Base-by-base conservation (phyloP, 2,113 vertebrate species). In the Gracilinanus agilis region DNA sequence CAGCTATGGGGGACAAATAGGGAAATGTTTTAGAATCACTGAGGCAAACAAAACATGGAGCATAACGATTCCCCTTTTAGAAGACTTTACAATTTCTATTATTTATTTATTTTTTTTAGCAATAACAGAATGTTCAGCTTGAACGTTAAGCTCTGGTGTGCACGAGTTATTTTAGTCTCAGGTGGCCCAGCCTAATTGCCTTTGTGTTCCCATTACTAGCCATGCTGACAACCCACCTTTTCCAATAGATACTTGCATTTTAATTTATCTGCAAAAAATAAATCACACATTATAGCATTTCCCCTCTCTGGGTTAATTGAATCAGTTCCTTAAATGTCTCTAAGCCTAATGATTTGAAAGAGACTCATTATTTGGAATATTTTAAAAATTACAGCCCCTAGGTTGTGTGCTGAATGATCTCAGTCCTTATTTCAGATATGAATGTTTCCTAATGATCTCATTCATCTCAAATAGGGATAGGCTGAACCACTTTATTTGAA, bases 251-350 rank as follows among this genome's bases (percentile, higher is more conserved):
- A 98, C 98, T 98, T 97, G 92, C 96, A 93, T 98, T 98, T 97
- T 98, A 98, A 98, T 98, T 98, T 98, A 98, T 98, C 98, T 98
- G 96, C 97, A 96, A 97, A 97, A 83, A 97, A 98, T 99, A 98
- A 98, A 99, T 98, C 98, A 98, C 95, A 96, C 90, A 24, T 97
- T 97, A 98, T 96, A 97, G 98, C 98, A 94, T 96, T 98, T 97
- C 95, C 61, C 58, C 94, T 91, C 96, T 97, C 97, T 88, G 93
- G 96, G 97, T 97, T 98, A 98, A 98, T 98, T 98, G 98, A 98
- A 98, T 98, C 97, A 97, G 97, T 98, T 98, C 97, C 96, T 98
- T 97, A 98, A 98, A 98, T 98, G 98, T 98, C 97, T 97, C 95
- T 97, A 90, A 94, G 95, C 93, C 92, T 96, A 97, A 98, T 97